Percentiles rank a stretch among this genome's conserved stretches.
Conservation (phyloP, 2,888 invertebrate species). For the Didymodactylos carnosus region DNA sequence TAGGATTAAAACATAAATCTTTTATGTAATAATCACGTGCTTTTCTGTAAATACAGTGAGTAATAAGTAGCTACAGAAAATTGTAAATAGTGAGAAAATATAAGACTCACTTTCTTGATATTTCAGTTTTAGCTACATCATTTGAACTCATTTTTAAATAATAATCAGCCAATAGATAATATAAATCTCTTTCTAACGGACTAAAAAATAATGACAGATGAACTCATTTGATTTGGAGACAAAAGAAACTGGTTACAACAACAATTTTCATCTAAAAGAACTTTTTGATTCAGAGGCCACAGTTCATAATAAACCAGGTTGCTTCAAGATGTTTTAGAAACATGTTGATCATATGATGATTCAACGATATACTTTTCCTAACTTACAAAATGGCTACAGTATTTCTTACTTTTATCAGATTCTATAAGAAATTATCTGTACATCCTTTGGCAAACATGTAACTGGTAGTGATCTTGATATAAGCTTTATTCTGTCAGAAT, state of each 20-base stretch:
- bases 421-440: no score
- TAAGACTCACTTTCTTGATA: background rate
- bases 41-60: conserved; percentile 30
- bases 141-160: conserved; percentile 51
- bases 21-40: conserved; percentile 60
- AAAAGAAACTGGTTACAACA: no score
- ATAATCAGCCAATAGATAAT: conserved; percentile 70
- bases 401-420: no score
- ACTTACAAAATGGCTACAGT: no score
- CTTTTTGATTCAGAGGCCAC: background rate
- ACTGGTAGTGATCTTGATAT: no score
- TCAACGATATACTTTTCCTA: no score
- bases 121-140: background rate
- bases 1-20: conserved; percentile 57
- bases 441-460: no score
- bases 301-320: background rate
- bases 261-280: background rate
- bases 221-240: no score
- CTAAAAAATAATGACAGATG: background rate
- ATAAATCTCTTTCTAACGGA: conserved; percentile 43
- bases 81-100: background rate
- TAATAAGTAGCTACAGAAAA: no score
- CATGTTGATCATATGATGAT: no score
- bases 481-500: no score
- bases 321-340: no score